Evolutionary conservation across 2,797 vertebrate genomes (phyloP).

Genomic region (Phoxinus dragarum): DNA sequence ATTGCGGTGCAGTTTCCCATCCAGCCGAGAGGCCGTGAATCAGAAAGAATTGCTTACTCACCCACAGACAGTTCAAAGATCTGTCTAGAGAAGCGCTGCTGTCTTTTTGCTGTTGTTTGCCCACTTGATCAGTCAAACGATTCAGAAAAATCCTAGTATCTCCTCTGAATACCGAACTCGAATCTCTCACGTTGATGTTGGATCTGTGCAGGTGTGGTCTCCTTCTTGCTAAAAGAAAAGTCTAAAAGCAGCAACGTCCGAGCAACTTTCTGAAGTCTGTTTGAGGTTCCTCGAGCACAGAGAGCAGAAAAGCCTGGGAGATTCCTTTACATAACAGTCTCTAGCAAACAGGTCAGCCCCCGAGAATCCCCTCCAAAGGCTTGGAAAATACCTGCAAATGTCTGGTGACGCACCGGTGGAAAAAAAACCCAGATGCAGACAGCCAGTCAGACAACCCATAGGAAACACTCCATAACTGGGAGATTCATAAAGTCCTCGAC

Average conservation of each 20-base stretch:
- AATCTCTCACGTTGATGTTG: constrained; percentile 7
- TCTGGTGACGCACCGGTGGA: constrained; percentile 31
- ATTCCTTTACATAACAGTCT: constrained; percentile 41
- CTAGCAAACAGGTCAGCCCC: constrained; percentile 31
- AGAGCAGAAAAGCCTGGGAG: constrained; percentile 24
- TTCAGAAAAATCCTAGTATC: constrained; percentile 14
- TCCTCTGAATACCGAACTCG: constrained; percentile 23
- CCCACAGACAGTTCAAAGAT: constrained; percentile 54
- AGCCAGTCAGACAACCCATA: constrained; percentile 34
- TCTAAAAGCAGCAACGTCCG: constrained; percentile 16
- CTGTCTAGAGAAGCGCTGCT: constrained; percentile 23
- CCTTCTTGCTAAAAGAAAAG: background rate
- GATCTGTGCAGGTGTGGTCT: background rate
- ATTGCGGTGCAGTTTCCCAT: constrained; percentile 32
- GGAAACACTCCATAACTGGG: constrained; percentile 54
- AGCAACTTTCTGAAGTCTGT: constrained; percentile 15
- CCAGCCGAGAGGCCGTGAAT: constrained; percentile 47
- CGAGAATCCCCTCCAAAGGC: constrained; percentile 20
- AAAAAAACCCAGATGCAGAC: constrained; percentile 4
- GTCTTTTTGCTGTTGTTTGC: constrained; percentile 26
- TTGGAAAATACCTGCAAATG: constrained; percentile 42
- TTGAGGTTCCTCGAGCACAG: constrained; percentile 9
- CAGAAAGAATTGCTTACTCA: constrained; percentile 63
- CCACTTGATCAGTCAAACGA: constrained; percentile 24
- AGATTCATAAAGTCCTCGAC: constrained; percentile 48